phyloP scores from a whole-genome alignment of 2,113 vertebrate genomes.

The Rhizomys pruinosus region DNA sequence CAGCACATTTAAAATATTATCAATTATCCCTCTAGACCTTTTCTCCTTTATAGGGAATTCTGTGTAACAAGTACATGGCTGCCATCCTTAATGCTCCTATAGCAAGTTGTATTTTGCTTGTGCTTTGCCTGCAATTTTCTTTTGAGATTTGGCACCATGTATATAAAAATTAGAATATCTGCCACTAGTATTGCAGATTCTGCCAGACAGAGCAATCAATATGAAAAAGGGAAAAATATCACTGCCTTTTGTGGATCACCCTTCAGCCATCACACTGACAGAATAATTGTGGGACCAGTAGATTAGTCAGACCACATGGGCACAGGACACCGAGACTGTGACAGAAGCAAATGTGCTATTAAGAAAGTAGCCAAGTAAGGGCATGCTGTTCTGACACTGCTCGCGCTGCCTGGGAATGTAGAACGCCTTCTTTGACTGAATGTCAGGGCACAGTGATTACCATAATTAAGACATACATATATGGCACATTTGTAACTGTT shows the following conservation, averaged over 20 bases:
- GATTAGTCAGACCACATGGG: conserved; percentile 82
- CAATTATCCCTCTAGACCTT: neutral
- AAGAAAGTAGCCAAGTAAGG: conserved; percentile 83
- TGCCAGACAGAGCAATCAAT: conserved; percentile 77
- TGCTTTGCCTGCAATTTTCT: conserved; percentile 33
- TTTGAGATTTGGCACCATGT: conserved; percentile 49
- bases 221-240: conserved; percentile 56
- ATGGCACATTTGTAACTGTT: conserved; percentile 76
- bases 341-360: conserved; percentile 84
- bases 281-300: conserved; percentile 85
- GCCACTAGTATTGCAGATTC: conserved; percentile 50
- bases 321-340: conserved; percentile 82
- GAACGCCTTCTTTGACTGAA: conserved; percentile 80
- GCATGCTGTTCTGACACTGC: conserved; percentile 84
- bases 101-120: conserved; percentile 4
- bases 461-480: conserved; percentile 84
- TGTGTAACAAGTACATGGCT: neutral
- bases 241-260: conserved; percentile 72
- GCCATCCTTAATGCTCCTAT: neutral
- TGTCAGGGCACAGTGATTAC: conserved; percentile 78
- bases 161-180: conserved; percentile 61
- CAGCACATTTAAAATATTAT: conserved; percentile 6
- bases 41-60: neutral
- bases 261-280: conserved; percentile 84
- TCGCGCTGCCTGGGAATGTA: conserved; percentile 70